A percentile compares a stretch with the other conserved stretches of the same genome.
These are phyloP conservation scores for Hololepta plana DNA, from an alignment of 2,888 invertebrate species.

Conservation along the genomic window DNA sequence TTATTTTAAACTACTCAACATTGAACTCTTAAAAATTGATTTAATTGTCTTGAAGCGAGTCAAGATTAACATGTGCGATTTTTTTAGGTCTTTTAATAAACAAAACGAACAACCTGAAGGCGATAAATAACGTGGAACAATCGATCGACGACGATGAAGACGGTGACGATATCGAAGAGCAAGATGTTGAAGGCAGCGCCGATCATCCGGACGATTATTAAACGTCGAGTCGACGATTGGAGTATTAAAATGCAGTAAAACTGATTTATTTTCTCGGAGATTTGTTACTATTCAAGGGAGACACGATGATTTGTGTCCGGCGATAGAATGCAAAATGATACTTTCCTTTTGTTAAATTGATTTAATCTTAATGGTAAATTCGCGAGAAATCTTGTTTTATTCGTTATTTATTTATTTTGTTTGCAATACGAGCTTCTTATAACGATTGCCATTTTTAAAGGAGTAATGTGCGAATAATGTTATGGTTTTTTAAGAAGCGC, in stretches of 20 bases:
- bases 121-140: constrained; percentile 28
- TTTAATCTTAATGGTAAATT: too few species aligned
- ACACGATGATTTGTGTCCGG: too few species aligned
- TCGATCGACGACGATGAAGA: constrained; percentile 56
- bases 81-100: constrained; percentile 15
- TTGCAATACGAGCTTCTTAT: too few species aligned
- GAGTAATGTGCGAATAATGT: too few species aligned
- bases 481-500: too few species aligned
- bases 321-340: too few species aligned
- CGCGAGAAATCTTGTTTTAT: too few species aligned
- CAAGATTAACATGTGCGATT: constrained; percentile 1
- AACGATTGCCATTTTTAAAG: too few species aligned
- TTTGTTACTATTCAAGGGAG: too few species aligned
- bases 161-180: constrained; percentile 43
- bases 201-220: constrained; percentile 62
- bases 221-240: constrained; percentile 11
- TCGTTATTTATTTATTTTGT: too few species aligned
- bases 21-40: neutral
- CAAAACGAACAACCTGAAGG: constrained; percentile 13
- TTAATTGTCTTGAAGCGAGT: constrained; percentile 1
- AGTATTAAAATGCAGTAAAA: constrained; percentile 1
- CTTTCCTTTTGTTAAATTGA: too few species aligned
- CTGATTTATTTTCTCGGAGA: constrained; percentile 1
- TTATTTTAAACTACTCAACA: neutral
- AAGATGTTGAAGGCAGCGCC: constrained; percentile 58